Conservation (phyloP, 1,140 invertebrate species). For the Drosophila takahashii region DNA sequence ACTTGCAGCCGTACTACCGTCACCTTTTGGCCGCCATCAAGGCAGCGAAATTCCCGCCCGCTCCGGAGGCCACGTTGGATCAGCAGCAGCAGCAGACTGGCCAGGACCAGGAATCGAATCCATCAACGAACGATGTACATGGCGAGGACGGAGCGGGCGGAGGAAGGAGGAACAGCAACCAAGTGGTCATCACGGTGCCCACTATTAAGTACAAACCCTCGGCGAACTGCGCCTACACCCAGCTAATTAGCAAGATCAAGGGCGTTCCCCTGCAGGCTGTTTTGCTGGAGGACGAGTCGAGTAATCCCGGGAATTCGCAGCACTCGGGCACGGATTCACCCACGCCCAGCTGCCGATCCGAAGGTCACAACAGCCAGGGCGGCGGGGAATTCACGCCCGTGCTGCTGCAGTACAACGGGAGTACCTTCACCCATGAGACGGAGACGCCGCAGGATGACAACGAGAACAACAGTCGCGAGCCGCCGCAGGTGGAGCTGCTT, state of each 20-base stretch:
- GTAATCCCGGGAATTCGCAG: slow-evolving; percentile 49
- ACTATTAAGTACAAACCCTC: slow-evolving; percentile 91
- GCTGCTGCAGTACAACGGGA: slow-evolving; percentile 74
- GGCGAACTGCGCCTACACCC: slow-evolving; percentile 93
- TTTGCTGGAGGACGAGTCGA: slow-evolving; percentile 64
- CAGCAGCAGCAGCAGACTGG: slow-evolving; percentile 6
- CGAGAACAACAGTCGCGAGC: slow-evolving; percentile 21
- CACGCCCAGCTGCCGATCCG: slow-evolving; percentile 59
- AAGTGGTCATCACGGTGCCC: slow-evolving; percentile 77
- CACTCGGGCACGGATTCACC: slow-evolving; percentile 71
- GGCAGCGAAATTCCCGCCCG: slow-evolving; percentile 89
- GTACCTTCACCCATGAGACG: slow-evolving; percentile 69
- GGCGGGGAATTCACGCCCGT: slow-evolving; percentile 72
- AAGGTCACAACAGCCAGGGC: slow-evolving; percentile 58
- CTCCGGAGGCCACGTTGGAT: slow-evolving; percentile 60
- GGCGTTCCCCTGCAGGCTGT: slow-evolving; percentile 87
- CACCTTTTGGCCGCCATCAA: slow-evolving; percentile 93
- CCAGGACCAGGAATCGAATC: slow-evolving; percentile 7
- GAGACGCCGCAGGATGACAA: slow-evolving; percentile 23
- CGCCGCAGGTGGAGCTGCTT: slow-evolving; percentile 69
- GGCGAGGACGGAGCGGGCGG: slow-evolving; percentile 22
- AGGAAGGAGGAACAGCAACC: background rate
- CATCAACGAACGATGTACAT: slow-evolving; percentile 11
- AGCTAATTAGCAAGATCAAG: slow-evolving; percentile 93
- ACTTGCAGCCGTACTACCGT: slow-evolving; percentile 96